Evolutionary conservation across 2,113 vertebrate genomes (phyloP), one percentile per base, ranked within the genome.

Genomic region (Halcyon malimbica): DNA sequence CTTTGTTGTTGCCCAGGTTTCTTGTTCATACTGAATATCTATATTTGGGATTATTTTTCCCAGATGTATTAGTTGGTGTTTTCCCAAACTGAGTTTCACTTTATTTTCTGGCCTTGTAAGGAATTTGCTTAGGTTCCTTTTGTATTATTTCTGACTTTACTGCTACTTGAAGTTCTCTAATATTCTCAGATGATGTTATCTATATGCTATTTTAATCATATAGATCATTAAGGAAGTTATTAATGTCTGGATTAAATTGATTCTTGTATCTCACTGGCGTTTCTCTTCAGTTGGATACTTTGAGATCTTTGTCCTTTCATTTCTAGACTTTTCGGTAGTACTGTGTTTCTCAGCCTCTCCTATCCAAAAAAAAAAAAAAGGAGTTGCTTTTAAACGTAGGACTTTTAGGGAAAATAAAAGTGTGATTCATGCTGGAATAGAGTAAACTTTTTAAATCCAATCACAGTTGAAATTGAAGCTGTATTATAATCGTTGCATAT

Each of bases 191-290:
- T 96, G 92, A 93, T 93, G 31, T 89, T 91, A 82, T 94, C 86
- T 92, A 8, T 82, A 70, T 92, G 89, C 80, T 96, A 91, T 92
- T 96, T 97, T 95, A 96, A 90, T 96, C 83, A 76, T 92, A 80
- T 73, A 79, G 57, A 96, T 96, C 44, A 92, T 95, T 96, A 94
- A 92, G 69, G 86, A 94, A 89, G 57, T 82, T 96, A 90, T 93
- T 95, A 95, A 82, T 89, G 83, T 87, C 62, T 96, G 94, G 69
- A 65, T 74, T 89, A 82, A 94, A 96, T 76, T 82, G 83, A 92
- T 79, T 93, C 73, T 75, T 89, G 4, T 21, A 67, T 93, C 77
- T 91, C 65, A 42, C 53, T 67, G 83, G 53, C 63, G 24, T 84
- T 90, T 92, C 69, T 91, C 95, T 94, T n/a, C 70, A 82, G 37